These are phyloP conservation scores for Mus caroli DNA, from an alignment of 2,797 vertebrate genomes.

Conservation along the genomic window DNA sequence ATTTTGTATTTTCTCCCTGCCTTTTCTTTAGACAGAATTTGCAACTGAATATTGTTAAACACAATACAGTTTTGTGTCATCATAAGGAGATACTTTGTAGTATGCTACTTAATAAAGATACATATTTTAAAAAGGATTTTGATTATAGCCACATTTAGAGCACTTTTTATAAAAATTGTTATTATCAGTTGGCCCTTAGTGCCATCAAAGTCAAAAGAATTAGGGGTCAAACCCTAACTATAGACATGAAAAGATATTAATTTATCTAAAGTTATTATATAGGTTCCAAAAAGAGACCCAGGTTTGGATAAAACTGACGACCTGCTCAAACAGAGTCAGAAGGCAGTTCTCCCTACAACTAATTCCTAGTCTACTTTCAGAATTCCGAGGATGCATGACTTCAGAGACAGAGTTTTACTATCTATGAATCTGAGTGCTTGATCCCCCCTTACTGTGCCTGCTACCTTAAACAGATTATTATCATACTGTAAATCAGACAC, in stretches of 20 bases:
- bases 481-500: neutral
- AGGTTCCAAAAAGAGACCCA: slow-evolving; percentile 67
- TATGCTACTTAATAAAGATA: slow-evolving; percentile 32
- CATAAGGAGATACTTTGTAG: slow-evolving; percentile 24
- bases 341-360: slow-evolving; percentile 44
- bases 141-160: neutral
- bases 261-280: slow-evolving; percentile 80
- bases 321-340: slow-evolving; percentile 69
- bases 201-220: slow-evolving; percentile 84
- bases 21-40: neutral
- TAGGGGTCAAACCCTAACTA: slow-evolving; percentile 83
- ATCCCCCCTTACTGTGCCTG: neutral
- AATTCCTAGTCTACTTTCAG: neutral
- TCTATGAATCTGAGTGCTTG: neutral
- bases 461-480: neutral
- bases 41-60: neutral
- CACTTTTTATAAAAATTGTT: slow-evolving; percentile 77
- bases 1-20: neutral
- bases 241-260: slow-evolving; percentile 84
- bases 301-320: slow-evolving; percentile 76
- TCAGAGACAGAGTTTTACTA: neutral
- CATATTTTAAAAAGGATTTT: neutral
- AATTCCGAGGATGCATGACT: neutral
- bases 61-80: neutral
- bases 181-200: slow-evolving; percentile 85